Evolutionary conservation across 2,113 vertebrate species (phyloP).

Genomic region (Equus quagga): DNA sequence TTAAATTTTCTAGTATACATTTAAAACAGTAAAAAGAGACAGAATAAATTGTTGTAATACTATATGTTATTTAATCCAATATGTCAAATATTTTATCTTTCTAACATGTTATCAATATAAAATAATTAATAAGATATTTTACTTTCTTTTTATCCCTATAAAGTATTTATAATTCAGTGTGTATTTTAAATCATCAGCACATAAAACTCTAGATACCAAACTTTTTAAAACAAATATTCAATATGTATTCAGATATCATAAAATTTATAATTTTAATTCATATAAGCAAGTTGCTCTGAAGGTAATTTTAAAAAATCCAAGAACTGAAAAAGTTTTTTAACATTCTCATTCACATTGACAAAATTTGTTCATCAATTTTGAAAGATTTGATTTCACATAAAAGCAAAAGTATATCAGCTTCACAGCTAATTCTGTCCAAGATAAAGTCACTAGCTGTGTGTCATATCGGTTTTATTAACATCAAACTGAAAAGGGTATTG

Average conservation of each 20-base stretch:
- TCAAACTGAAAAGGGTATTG: background rate
- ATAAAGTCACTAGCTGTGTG: background rate
- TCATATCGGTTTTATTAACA: background rate
- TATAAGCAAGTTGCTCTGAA: background rate
- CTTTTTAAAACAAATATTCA: background rate
- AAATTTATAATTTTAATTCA: background rate
- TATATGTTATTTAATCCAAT: background rate
- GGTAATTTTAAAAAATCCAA: background rate
- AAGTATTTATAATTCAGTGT: background rate
- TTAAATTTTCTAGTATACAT: background rate
- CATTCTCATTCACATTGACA: background rate
- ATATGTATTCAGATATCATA: background rate
- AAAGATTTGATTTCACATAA: background rate
- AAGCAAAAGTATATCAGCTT: background rate
- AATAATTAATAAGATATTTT: background rate
- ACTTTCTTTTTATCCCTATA: background rate
- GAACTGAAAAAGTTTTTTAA: background rate
- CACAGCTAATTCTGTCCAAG: background rate
- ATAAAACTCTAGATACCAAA: background rate
- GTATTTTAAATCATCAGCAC: background rate
- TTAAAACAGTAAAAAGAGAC: background rate
- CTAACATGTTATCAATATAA: background rate
- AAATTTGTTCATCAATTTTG: background rate
- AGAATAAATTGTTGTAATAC: background rate
- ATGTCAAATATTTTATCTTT: background rate